Percentiles rank a stretch among this genome's conserved stretches.
Conservation (phyloP, 2,797 vertebrate genomes). For the Onychomys torridus region DNA sequence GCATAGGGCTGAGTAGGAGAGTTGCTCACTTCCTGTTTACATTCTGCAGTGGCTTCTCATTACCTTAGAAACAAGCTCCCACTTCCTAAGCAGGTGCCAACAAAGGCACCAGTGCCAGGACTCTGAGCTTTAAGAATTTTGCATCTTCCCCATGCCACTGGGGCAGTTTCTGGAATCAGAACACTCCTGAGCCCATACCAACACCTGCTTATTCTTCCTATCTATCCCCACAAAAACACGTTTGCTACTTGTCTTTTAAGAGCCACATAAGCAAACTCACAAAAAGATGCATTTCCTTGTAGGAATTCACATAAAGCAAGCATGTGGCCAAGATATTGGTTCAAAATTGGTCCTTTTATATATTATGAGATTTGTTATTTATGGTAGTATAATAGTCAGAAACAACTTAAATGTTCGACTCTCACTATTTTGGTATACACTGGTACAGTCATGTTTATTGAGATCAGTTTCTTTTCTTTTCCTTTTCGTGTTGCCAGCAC, state of each 20-base stretch:
- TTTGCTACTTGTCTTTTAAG: not conserved
- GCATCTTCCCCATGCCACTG: not conserved
- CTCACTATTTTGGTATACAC: not conserved
- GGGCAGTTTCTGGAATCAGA: not conserved
- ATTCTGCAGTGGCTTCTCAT: not conserved
- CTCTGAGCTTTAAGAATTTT: not conserved
- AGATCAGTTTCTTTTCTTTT: not conserved
- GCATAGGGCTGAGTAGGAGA: not conserved
- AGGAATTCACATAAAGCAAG: conserved; percentile 16
- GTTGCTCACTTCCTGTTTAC: not conserved
- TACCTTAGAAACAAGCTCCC: not conserved
- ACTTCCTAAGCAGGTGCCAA: not conserved
- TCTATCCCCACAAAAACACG: not conserved
- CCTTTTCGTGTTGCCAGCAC: not conserved
- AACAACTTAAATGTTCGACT: conserved; percentile 22
- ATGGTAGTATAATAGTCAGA: not conserved
- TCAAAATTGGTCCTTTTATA: conserved; percentile 12
- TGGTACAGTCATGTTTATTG: not conserved
- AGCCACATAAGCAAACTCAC: not conserved
- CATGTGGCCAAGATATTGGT: not conserved
- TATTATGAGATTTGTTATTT: not conserved
- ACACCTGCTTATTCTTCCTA: not conserved
- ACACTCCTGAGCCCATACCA: not conserved
- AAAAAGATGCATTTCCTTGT: not conserved
- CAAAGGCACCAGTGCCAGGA: not conserved